These are phyloP conservation scores for Sitta europaea DNA, from an alignment of 2,113 vertebrate species.

Conservation along the genomic window DNA sequence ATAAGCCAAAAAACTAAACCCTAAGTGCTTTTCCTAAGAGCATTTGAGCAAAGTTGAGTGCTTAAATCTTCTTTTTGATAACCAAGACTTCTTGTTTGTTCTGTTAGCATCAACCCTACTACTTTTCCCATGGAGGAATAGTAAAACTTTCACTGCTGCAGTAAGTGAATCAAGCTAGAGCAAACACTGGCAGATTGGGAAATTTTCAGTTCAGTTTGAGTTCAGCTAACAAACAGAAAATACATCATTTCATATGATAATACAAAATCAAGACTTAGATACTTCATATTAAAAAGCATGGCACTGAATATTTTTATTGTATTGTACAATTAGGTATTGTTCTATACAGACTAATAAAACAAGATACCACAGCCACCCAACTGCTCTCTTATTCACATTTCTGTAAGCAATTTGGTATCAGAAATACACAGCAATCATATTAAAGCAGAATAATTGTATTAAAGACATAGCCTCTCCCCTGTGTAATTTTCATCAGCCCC, in stretches of 20 bases:
- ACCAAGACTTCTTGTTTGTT: background rate
- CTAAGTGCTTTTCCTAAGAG: background rate
- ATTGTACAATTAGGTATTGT: background rate
- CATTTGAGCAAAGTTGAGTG: background rate
- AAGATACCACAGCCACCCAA: background rate
- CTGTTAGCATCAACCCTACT: background rate
- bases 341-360: background rate
- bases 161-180: background rate
- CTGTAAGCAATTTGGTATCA: background rate
- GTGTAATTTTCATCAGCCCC: background rate
- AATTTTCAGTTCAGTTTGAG: background rate
- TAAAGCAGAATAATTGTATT: background rate
- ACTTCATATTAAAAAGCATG: background rate
- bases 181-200: background rate
- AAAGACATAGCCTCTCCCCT: background rate
- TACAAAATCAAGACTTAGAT: background rate
- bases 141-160: background rate
- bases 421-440: background rate
- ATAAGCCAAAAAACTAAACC: background rate
- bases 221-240: background rate
- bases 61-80: background rate
- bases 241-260: background rate
- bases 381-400: background rate
- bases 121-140: background rate
- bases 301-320: background rate